Evolutionary conservation across 2,797 vertebrate species (phyloP), one percentile per base, ranked within the genome.

Genomic region (Coregonus ussuriensis): DNA sequence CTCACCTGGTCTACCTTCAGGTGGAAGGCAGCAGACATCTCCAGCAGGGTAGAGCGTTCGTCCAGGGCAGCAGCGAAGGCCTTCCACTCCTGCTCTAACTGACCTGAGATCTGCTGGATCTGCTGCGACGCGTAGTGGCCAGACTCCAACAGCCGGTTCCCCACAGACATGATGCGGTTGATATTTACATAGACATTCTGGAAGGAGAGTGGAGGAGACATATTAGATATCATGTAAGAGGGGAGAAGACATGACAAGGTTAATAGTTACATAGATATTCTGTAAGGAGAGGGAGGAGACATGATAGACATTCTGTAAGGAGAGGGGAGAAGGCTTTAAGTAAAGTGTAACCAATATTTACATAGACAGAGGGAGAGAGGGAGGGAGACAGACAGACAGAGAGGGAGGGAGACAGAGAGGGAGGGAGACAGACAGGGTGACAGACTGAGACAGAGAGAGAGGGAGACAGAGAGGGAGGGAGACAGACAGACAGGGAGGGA

Each of bases 171-270:
- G 87, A 99, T 99, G 87, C 98, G 97, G 89, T 97, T 99, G 83
- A 99, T 99, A 89, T 99, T 99, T 68, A 99, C 98, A 3, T 98
- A 99, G 81, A 99, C 98, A 18, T 99, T 99, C 98, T 99, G 37
- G 79, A 0, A 14, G 9, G 11, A 69, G 1, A 13, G 41, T 11
- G 41, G 66, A 71, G 15, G 54, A 70, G 31, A 54, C 5, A 59
- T 18, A n/a, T 21, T n/a, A n/a, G 56, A 59, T 21, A 59, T 59
- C 7, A n/a, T 59, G 56, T 59, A 16, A 11, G 33, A 1, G 25
- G 41, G 53, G 14, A 41, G 41, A 41, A 41, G 41, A 11, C 41
- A 47, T 47, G 41, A 11, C 9, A 1, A 47, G 41, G 41, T 47
- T 47, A 47, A 11, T 47, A 47, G 41, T 47, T 47, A 31, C 31